Base-by-base conservation (phyloP, 35 echinoderm and acorn worm species). In the Acanthaster planci region DNA sequence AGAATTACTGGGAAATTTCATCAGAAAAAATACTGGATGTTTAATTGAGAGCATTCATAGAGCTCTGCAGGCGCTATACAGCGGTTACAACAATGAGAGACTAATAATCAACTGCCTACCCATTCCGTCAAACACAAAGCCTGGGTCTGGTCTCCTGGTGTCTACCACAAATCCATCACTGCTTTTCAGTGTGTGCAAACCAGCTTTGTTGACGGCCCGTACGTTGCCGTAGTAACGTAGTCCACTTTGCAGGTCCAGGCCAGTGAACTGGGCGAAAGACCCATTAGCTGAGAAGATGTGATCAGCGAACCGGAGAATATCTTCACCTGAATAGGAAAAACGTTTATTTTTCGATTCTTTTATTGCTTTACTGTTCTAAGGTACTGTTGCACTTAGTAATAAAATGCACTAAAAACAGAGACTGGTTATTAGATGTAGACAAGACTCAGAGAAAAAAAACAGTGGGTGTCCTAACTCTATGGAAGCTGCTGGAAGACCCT, bases 191-290 rank as follows among this genome's bases (percentile, higher is more conserved):
- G 84, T 78, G 44, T 56, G 51, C 5, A 89, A 58, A 52, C 78
- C 79, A 47, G 87, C 77, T 51, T 76, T 60, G 78, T 80, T 89
- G 60, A 52, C 39, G 10, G 87, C 87, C 12, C 77, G 79, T 17
- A 89, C 87, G 17, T 80, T 89, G n/a, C 32, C 42, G 35, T 60
- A 89, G 47, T 89, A 89, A 18, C 79, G 35, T 15, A 64, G n/a
- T 16, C 87, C 87, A 29, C 31, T 31, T 9, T 40, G 34, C 27
- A 89, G 31, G 26, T 36, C 35, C 37, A 89, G 36, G 51, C 44
- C 36, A 10, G 51, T 39, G 22, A 89, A 89, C 17, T 22, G 38
- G 18, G 52, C 30, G 7, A 10, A 31, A 2, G 64, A 72, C 14
- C 3, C 29, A 35, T 26, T 37, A 8, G 22, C 8, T 19, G n/a